Base-by-base conservation (phyloP, 2,888 invertebrate genomes). In the Ecliptopera silaceata region DNA sequence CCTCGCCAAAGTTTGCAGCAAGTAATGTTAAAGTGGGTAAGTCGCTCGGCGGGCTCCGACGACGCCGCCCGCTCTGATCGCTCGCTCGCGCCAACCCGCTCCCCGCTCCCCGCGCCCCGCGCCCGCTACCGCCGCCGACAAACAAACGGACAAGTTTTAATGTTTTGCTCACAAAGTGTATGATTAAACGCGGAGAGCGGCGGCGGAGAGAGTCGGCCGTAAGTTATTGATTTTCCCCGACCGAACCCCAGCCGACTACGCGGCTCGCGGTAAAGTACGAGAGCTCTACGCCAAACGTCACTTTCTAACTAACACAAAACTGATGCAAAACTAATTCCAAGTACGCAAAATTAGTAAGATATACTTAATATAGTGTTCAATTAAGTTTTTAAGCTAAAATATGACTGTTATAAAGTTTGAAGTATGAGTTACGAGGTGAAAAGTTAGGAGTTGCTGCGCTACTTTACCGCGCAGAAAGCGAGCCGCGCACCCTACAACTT, bases 91-190 rank as follows among this genome's bases (percentile, higher is more conserved):
- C 70, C 68, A 68, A 64, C 68, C 74, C 75, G n/a, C n/a, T n/a
- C 74, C 66, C 52, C 69, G 73, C 65, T 65, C 61, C 70, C 68
- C 68, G 3, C 26, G 26, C 66, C 66, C 71, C 83, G 77, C 77
- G 72, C 69, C 67, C 74, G 74, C 79, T 82, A 79, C 76, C 82
- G 80, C 86, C 86, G 83, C 86, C 84, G 75, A 85, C 87, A 88
- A 90, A 90, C 90, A 90, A 90, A 90, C 89, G 90, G 86, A 89
- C 89, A 90, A 90, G 89, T 90, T 91, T 90, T 90, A 91, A 90
- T 90, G 90, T 91, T 90, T 90, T 89, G 90, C 89, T 90, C 90
- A 88, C 89, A 88, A 90, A 91, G 90, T 91, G 91, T 90, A 90
- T 91, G 90, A 91, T 91, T 91, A 91, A 90, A 89, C 89, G 89